Conservation (phyloP, 2,888 invertebrate genomes). For the Synergus itoensis region DNA sequence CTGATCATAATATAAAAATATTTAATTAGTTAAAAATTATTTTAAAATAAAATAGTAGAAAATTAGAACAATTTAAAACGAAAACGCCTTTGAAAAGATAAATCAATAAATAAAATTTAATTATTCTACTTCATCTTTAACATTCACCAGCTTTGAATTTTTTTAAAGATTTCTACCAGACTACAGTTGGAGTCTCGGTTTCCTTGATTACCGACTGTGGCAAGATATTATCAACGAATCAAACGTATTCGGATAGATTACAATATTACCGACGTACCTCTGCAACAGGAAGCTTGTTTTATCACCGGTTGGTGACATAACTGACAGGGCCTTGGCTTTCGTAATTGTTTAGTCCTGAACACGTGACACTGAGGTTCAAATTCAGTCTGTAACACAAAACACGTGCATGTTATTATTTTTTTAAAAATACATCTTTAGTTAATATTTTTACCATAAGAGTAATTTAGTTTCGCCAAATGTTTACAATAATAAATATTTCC, state of each 20-base stretch:
- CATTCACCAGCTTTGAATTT: not conserved
- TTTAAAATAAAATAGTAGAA: not conserved
- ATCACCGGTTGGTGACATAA: constrained; percentile 88
- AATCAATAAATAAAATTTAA: not conserved
- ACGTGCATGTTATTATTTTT: constrained; percentile 27
- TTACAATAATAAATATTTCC: no score
- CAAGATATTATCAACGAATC: not conserved
- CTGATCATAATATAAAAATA: not conserved
- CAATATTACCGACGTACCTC: constrained; percentile 81
- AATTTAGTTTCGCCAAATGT: not conserved
- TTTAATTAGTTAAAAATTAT: not conserved
- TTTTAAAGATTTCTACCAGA: not conserved
- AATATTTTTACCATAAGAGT: no score
- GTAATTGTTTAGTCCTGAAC: constrained; percentile 87
- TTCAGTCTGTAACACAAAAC: constrained; percentile 83
- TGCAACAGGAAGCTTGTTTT: constrained; percentile 87
- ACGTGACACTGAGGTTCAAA: constrained; percentile 85
- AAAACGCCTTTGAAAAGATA: not conserved
- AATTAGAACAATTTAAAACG: not conserved
- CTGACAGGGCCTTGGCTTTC: constrained; percentile 88
- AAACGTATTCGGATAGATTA: not conserved
- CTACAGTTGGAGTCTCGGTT: not conserved
- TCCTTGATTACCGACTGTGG: not conserved
- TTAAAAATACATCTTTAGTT: not conserved
- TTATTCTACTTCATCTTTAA: not conserved